Evolutionary conservation across 2,797 vertebrate species (phyloP).

Genomic region (Lacerta viridis): DNA sequence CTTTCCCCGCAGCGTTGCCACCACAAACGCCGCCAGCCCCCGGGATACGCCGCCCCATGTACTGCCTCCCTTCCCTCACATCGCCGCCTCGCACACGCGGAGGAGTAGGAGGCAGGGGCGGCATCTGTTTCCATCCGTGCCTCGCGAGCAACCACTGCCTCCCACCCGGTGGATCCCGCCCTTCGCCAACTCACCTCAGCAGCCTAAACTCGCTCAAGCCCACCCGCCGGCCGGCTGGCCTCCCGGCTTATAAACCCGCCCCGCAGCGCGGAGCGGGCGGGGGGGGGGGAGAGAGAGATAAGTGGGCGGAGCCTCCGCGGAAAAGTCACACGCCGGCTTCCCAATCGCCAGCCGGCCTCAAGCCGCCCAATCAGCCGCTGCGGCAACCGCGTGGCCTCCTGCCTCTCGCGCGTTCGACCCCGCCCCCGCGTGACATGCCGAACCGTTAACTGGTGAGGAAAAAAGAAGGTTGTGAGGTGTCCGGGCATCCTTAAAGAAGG

Average conservation of each 20-base stretch:
- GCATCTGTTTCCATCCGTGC: neutral
- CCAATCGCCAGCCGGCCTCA: constrained; percentile 15
- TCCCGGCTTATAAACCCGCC: constrained; percentile 56
- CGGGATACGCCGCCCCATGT: neutral
- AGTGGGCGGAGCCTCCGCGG: constrained; percentile 20
- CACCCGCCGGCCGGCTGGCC: constrained; percentile 15
- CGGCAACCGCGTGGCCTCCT: neutral
- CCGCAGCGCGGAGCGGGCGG: neutral
- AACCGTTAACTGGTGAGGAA: constrained; percentile 23
- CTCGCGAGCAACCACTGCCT: neutral
- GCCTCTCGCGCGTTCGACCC: neutral
- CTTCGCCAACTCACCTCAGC: constrained; percentile 54
- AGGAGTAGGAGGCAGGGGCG: neutral
- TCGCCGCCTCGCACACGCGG: no score
- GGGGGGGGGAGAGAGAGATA: neutral
- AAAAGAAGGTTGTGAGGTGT: fast-evolving
- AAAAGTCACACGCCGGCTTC: neutral
- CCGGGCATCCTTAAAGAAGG: no score
- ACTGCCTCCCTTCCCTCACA: no score
- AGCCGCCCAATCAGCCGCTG: neutral
- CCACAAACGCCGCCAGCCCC: neutral
- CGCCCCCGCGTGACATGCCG: neutral
- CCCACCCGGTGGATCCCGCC: neutral
- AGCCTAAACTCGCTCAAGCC: constrained; percentile 55
- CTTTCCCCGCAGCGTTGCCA: neutral